A percentile compares a stretch with the other conserved stretches of the same genome.
phyloP scores from a whole-genome alignment of 2,888 invertebrate genomes.

The Plebejus argus region DNA sequence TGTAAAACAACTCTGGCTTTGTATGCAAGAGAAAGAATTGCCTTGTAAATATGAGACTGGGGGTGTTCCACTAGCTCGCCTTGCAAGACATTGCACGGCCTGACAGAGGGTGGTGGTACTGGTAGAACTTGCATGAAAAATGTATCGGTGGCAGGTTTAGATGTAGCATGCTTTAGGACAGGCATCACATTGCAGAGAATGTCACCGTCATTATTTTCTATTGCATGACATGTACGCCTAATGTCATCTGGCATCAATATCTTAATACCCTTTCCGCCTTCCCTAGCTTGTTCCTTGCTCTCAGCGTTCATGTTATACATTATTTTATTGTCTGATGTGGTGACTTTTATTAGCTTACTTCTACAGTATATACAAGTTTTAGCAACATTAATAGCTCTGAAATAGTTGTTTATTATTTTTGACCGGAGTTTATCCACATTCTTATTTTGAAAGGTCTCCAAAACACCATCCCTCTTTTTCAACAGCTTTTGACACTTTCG shows the following conservation, averaged over 20 bases:
- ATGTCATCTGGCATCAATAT: conserved; percentile 84
- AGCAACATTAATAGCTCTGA: conserved; percentile 67
- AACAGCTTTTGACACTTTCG: conserved; percentile 63
- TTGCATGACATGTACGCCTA: conserved; percentile 83
- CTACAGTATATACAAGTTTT: conserved; percentile 81
- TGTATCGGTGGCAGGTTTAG: conserved; percentile 86
- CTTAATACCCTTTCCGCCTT: conserved; percentile 61
- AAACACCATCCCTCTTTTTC: conserved; percentile 56
- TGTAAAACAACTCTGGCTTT: conserved; percentile 84
- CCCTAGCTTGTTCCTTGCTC: conserved; percentile 37
- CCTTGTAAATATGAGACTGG: conserved; percentile 86
- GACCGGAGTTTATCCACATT: conserved; percentile 74
- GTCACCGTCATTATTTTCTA: conserved; percentile 87
- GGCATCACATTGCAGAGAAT: conserved; percentile 87
- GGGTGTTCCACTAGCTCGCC: conserved; percentile 89
- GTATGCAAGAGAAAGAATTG: conserved; percentile 84
- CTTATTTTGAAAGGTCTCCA: conserved; percentile 67
- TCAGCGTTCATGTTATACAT: conserved; percentile 67
- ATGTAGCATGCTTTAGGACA: conserved; percentile 76
- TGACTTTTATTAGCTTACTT: conserved; percentile 74
- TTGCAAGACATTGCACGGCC: conserved; percentile 86
- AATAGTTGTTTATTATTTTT: conserved; percentile 65
- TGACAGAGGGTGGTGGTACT: conserved; percentile 91
- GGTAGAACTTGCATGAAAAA: conserved; percentile 93
- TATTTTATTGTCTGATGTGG: conserved; percentile 81